Evolutionary conservation across 2,888 invertebrate genomes (phyloP), one percentile per base, ranked within the genome.

Genomic region (Leptodirus hochenwartii): DNA sequence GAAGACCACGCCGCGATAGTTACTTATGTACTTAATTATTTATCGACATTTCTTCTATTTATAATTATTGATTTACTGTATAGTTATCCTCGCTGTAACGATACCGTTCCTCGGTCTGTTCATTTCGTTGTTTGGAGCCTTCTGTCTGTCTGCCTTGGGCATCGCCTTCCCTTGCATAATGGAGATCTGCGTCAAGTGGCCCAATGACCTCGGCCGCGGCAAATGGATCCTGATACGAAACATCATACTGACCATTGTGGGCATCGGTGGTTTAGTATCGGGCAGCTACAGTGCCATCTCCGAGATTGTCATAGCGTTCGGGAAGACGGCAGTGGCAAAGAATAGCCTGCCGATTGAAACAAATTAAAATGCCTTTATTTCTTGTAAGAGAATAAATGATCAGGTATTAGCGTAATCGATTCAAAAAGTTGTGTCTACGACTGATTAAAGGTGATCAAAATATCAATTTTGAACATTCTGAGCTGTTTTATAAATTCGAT

Each of bases 121-220:
- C 56, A 80, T 80, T 40, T 76, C 78, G 1, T 53, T 80, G 27
- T 74, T 80, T 35, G 80, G 80, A 17, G 74, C 78, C 2, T 59
- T 79, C 26, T 75, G 76, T 38, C 59, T 76, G 34, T 75, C 77
- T 4, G 71, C 72, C 2, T 54, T 80, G 27, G 78, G 78, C 5
- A 63, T 80, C 22, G 69, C 73, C 3, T 77, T 79, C 47, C 79
- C 80, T 13, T 76, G 77, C 2, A 61, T 76, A 16, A 72, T 80
- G 41, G 74, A 79, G 43, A 59, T 76, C 23, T 73, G 80, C 45
- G 73, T 76, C 1, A 59, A 68, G 34, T 80, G 71, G 66, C 67
- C 72, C 1, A 56, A 65, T 40, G 55, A 61, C 13, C 52, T 62
- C n/a, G 67, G 69, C 1, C 54, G 55, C 28, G 49, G 44, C 36